These are phyloP conservation scores for Caenorhabditis remanei DNA, from an alignment of 1,140 invertebrate genomes.

Conservation along the genomic window DNA sequence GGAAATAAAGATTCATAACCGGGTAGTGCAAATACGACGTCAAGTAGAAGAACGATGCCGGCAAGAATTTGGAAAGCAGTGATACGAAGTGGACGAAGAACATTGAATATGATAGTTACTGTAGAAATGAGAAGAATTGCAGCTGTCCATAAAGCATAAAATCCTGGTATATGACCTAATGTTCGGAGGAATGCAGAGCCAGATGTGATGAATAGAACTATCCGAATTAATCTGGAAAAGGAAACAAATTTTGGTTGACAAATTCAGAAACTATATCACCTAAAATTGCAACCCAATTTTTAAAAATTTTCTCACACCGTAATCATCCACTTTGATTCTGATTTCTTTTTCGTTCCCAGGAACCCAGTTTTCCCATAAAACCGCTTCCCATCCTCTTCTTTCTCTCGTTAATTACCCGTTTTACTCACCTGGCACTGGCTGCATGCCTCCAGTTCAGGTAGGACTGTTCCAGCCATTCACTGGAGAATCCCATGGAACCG, in stretches of 20 bases:
- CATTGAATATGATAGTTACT: conserved; percentile 45
- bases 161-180: conserved; percentile 22
- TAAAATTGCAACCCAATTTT: not conserved
- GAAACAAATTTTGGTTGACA: not conserved
- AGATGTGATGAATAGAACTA: conserved; percentile 36
- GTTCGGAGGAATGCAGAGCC: conserved; percentile 47
- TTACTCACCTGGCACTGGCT: conserved; percentile 33
- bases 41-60: not conserved
- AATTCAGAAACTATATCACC: not conserved
- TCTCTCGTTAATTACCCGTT: not conserved
- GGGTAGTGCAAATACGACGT: conserved; percentile 14
- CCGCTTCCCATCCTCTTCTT: not conserved
- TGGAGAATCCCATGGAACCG: conserved; percentile 39
- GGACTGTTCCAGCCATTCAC: conserved; percentile 55
- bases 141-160: conserved; percentile 36
- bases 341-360: not conserved
- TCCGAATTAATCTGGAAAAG: conserved; percentile 33
- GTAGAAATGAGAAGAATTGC: conserved; percentile 28
- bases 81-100: conserved; percentile 11
- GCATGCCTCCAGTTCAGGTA: conserved; percentile 45
- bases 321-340: not conserved
- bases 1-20: conserved; percentile 43
- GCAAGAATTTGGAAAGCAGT: conserved; percentile 39
- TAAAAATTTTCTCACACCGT: not conserved
- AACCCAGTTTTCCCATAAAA: not conserved